phyloP scores from a whole-genome alignment of 2,113 vertebrate species.

The Cottus gobio region DNA sequence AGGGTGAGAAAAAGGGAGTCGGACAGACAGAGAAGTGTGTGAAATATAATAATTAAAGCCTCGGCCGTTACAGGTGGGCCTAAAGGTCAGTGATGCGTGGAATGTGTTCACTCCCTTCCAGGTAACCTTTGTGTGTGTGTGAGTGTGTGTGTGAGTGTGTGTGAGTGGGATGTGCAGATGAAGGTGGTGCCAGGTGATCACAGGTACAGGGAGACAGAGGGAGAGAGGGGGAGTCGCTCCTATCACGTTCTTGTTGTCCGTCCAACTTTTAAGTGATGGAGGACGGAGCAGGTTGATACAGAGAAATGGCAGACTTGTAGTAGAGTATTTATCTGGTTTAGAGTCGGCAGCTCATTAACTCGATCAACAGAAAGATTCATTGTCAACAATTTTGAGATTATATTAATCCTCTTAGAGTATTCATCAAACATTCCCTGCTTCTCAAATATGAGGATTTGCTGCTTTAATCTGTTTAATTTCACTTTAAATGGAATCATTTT shows the following conservation, averaged over 20 bases:
- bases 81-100: constrained; percentile 46
- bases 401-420: neutral
- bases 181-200: constrained; percentile 76
- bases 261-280: constrained; percentile 31
- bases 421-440: neutral
- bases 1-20: neutral
- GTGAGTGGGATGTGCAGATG: constrained; percentile 44
- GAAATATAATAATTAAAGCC: constrained; percentile 9
- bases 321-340: neutral
- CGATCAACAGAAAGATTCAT: neutral
- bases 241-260: constrained; percentile 11
- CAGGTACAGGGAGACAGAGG: constrained; percentile 71
- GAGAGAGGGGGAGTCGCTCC: constrained; percentile 34
- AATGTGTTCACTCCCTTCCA: constrained; percentile 68
- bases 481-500: neutral
- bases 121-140: constrained; percentile 39
- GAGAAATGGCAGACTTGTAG: neutral
- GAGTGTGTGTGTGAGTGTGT: constrained; percentile 12
- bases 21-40: neutral
- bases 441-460: neutral
- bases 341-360: neutral
- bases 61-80: constrained; percentile 46
- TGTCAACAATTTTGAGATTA: neutral
- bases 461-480: neutral
- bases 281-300: neutral